Conservation (phyloP, 2,888 invertebrate genomes). For the Bedellia somnulentella region DNA sequence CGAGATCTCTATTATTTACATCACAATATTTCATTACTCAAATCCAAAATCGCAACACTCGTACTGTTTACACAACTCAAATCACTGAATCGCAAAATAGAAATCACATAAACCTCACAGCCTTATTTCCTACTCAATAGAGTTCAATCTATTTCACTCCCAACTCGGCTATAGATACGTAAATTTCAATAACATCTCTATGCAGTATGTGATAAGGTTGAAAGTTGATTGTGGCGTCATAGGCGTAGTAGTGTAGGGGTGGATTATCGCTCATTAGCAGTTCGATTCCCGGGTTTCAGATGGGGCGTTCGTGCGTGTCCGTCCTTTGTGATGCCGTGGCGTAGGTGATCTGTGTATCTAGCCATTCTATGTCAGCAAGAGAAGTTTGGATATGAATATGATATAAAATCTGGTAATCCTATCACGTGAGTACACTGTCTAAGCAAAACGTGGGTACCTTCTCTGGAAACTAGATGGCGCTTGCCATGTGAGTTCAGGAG, state of each 20-base stretch:
- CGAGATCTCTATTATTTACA: conserved; percentile 1
- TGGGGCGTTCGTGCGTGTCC: conserved; percentile 25
- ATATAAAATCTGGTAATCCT: too few species aligned
- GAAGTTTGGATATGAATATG: too few species aligned
- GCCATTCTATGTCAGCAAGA: too few species aligned
- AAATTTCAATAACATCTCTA: too few species aligned
- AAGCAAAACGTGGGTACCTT: too few species aligned
- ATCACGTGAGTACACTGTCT: too few species aligned
- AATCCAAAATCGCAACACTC: conserved; percentile 5
- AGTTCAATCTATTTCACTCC: too few species aligned
- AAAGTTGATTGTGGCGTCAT: conserved; percentile 4
- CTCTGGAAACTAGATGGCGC: too few species aligned
- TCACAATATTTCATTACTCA: conserved; percentile 3
- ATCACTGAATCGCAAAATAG: conserved; percentile 14
- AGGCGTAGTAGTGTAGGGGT: conserved; percentile 15
- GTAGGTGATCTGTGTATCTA: background rate
- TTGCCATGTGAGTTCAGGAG: too few species aligned
- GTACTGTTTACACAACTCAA: conserved; percentile 9
- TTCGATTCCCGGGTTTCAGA: conserved; percentile 13
- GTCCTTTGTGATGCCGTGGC: background rate
- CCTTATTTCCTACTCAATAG: background rate
- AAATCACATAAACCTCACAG: conserved; percentile 10
- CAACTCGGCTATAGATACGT: too few species aligned
- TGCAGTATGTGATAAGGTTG: background rate
- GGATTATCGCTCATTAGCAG: conserved; percentile 51